Percentiles rank a stretch among this genome's conserved stretches.
Evolutionary conservation across 2,113 vertebrate genomes (phyloP).

Genomic region (Takifugu flavidus): DNA sequence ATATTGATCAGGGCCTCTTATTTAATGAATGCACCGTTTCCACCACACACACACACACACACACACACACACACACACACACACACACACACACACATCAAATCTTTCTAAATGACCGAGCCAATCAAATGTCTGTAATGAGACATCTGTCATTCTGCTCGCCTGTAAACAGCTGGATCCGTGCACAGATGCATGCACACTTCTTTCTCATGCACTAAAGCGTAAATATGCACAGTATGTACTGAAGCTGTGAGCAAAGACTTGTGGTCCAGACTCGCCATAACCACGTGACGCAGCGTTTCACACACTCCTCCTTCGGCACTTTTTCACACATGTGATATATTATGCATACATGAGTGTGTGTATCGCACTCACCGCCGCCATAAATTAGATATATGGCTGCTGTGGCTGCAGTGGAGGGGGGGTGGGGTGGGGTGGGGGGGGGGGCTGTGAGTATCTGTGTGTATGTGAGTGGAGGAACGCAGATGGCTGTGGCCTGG

Average conservation of each 20-base stretch:
- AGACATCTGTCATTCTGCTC: constrained; percentile 73
- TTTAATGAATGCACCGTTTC: constrained; percentile 38
- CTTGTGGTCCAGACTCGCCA: constrained; percentile 18
- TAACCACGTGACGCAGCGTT: background rate
- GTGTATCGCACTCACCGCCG: constrained; percentile 57
- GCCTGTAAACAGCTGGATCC: constrained; percentile 72
- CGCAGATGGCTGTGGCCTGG: constrained; percentile 71
- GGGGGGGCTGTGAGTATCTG: constrained; percentile 22
- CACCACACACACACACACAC: constrained; percentile 59
- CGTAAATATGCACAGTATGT: background rate
- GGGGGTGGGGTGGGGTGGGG: constrained; percentile 9
- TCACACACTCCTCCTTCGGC: constrained; percentile 20
- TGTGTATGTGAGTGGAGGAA: constrained; percentile 34
- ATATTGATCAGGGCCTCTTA: constrained; percentile 53
- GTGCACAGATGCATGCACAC: constrained; percentile 28
- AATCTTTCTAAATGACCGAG: constrained; percentile 64
- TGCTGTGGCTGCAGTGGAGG: constrained; percentile 24
- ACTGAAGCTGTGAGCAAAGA: constrained; percentile 5
- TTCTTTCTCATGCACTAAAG: constrained; percentile 5
- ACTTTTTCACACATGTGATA: constrained; percentile 56
- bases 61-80: constrained; percentile 62
- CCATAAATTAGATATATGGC: constrained; percentile 70
- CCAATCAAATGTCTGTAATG: constrained; percentile 75
- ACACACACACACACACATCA: constrained; percentile 65
- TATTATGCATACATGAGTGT: constrained; percentile 69